Percentiles rank a stretch among this genome's conserved stretches.
phyloP scores from a whole-genome alignment of 2,797 vertebrate genomes.

The Lacerta agilis region DNA sequence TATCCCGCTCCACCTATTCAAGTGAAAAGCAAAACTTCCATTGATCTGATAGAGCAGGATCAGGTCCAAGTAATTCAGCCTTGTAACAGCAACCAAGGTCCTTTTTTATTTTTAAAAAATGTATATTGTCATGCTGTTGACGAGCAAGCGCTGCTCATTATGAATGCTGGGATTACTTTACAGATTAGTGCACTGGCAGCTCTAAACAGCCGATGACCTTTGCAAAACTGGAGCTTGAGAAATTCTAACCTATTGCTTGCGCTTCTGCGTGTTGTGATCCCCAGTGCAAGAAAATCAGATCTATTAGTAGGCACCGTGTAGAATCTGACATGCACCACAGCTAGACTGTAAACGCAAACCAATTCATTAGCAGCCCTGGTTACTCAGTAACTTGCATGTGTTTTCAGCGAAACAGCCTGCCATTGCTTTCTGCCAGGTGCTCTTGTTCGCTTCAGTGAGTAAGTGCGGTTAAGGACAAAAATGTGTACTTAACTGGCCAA shows the following conservation, averaged over 20 bases:
- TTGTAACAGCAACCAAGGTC: conserved; percentile 13
- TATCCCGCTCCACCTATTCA: conserved; percentile 18
- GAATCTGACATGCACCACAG: neutral
- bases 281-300: conserved; percentile 39
- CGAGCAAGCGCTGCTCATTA: conserved; percentile 64
- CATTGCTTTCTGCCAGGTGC: neutral
- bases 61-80: conserved; percentile 25
- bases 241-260: conserved; percentile 1
- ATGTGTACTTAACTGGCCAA: neutral
- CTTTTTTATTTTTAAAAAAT: conserved; percentile 38
- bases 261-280: conserved; percentile 32
- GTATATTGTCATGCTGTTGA: conserved; percentile 42
- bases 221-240: conserved; percentile 51
- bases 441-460: neutral
- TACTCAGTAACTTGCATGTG: neutral
- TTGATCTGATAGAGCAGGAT: conserved; percentile 38
- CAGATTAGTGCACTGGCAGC: conserved; percentile 33
- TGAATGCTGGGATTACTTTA: conserved; percentile 36
- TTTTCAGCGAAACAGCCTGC: conserved; percentile 43
- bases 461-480: conserved; percentile 21
- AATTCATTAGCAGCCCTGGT: neutral
- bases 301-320: neutral
- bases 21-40: conserved; percentile 29
- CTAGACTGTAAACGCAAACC: conserved; percentile 15
- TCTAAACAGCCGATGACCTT: conserved; percentile 50